These are phyloP conservation scores for Phaethornis superciliosus DNA, from an alignment of 2,113 vertebrate genomes.

Conservation along the genomic window DNA sequence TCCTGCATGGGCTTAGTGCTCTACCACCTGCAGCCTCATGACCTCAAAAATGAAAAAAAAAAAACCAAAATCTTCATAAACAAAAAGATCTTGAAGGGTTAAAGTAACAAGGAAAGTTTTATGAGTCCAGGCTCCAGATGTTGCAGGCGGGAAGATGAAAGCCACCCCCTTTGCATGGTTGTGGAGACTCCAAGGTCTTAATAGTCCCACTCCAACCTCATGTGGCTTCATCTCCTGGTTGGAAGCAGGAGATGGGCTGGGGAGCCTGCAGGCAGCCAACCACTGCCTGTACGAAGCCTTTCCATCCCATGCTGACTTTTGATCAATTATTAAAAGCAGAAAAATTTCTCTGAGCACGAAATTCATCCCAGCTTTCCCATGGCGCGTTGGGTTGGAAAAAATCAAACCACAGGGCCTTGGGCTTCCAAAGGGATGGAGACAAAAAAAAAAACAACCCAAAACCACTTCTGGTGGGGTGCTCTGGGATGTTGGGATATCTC, in stretches of 20 bases:
- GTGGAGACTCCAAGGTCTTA: background rate
- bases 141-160: slow-evolving; percentile 46
- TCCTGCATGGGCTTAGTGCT: background rate
- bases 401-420: background rate
- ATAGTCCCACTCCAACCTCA: background rate
- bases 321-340: slow-evolving; percentile 43
- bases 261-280: background rate
- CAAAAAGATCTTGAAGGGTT: background rate
- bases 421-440: background rate
- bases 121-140: slow-evolving; percentile 47
- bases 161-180: background rate
- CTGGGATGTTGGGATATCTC: background rate
- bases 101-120: slow-evolving; percentile 25
- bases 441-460: background rate
- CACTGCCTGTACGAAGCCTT: background rate
- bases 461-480: background rate
- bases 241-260: background rate
- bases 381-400: background rate
- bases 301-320: background rate
- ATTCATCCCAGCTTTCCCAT: slow-evolving; percentile 1
- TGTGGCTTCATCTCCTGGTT: background rate
- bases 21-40: background rate
- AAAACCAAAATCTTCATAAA: background rate
- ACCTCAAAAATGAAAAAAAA: background rate
- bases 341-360: slow-evolving; percentile 11